Conservation (phyloP, 2,888 invertebrate species). For the Myopa tessellatipennis region DNA sequence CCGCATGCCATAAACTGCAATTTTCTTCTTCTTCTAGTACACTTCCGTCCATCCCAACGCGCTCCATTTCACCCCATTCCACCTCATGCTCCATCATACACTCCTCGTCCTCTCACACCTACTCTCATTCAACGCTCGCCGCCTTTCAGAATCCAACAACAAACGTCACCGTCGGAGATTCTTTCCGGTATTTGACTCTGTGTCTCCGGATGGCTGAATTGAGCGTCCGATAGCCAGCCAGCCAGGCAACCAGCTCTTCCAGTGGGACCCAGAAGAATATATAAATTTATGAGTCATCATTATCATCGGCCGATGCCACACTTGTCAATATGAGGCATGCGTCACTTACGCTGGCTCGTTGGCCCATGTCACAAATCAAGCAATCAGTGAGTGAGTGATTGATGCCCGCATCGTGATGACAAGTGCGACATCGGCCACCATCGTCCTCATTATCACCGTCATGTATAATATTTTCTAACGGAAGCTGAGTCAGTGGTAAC, state of each 20-base stretch:
- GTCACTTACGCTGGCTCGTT: not conserved
- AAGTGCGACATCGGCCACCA: not conserved
- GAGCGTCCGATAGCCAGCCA: slow-evolving; percentile 4
- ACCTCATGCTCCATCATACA: not conserved
- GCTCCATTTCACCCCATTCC: not conserved
- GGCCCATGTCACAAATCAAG: not conserved
- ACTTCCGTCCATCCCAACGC: not conserved
- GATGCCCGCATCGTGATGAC: no score
- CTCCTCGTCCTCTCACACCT: not conserved
- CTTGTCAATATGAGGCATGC: not conserved
- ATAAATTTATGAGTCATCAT: slow-evolving; percentile 34
- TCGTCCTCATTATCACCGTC: not conserved
- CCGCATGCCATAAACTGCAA: not conserved
- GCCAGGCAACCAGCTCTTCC: not conserved
- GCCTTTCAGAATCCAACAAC: not conserved
- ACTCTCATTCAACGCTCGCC: not conserved
- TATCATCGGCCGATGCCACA: not conserved
- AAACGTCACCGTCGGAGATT: slow-evolving; percentile 4
- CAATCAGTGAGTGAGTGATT: no score
- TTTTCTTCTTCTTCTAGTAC: no score
- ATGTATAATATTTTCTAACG: slow-evolving; percentile 14
- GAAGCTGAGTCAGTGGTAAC: slow-evolving; percentile 6
- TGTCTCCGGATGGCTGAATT: slow-evolving; percentile 23
- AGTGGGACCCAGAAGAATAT: not conserved
- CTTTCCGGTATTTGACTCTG: slow-evolving; percentile 42